Conservation (phyloP, 2,113 vertebrate species). For the Maccullochella peelii region DNA sequence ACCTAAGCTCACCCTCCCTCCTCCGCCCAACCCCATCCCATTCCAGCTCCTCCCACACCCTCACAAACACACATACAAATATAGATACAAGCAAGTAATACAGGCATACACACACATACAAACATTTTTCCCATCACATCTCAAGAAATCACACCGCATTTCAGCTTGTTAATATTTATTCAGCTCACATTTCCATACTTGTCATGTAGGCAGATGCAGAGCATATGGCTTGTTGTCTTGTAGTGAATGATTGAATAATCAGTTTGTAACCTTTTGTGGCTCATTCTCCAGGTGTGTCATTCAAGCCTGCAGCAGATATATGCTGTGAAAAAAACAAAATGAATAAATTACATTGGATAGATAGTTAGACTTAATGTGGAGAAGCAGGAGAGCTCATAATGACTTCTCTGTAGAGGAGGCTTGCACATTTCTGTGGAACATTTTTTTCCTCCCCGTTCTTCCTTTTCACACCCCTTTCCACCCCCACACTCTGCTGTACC, state of each 20-base stretch:
- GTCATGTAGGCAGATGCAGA: conserved; percentile 70
- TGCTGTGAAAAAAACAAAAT: conserved; percentile 52
- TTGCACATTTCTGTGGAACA: conserved; percentile 39
- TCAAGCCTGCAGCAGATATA: conserved; percentile 52
- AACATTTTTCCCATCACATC: conserved; percentile 46
- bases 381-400: conserved; percentile 61
- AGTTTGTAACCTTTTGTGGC: conserved; percentile 74
- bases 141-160: conserved; percentile 56
- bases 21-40: conserved; percentile 1
- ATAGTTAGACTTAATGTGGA: conserved; percentile 55
- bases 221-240: conserved; percentile 74
- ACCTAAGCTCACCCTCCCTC: conserved; percentile 12
- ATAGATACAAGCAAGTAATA: neutral
- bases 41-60: conserved; percentile 13
- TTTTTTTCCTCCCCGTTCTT: conserved; percentile 47
- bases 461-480: conserved; percentile 61
- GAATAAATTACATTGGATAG: conserved; percentile 67
- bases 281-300: conserved; percentile 73
- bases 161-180: conserved; percentile 79
- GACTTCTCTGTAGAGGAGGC: conserved; percentile 59
- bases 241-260: conserved; percentile 79
- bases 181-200: conserved; percentile 74
- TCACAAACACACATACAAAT: neutral
- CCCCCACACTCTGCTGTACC: conserved; percentile 58
- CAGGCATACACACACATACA: neutral